Base-by-base conservation (phyloP, 2,797 vertebrate genomes). In the Acropternis orthonyx region DNA sequence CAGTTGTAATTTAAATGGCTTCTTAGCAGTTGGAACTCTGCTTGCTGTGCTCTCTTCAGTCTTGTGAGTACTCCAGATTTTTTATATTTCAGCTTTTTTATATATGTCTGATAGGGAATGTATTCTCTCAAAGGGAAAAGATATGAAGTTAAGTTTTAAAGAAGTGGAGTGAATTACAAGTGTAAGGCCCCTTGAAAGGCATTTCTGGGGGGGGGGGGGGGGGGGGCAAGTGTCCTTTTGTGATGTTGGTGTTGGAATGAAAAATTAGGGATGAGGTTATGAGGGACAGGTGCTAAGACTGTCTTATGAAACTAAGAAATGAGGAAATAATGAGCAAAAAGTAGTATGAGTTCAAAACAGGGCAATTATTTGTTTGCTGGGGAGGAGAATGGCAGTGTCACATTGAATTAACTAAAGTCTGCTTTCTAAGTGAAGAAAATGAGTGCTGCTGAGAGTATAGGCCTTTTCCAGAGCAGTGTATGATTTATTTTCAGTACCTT, bases 1-100 rank as follows among this genome's bases (percentile, higher is more conserved):
- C 4, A 73, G 1, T 9, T 34, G 27, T 4, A 37, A 0, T 4
- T 75, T 36, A 46, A 59, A 3, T 7, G 5, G 0, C 5, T 76
- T 10, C 6, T 83, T 13, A 43, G n/a, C 4, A 81, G 18, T 24
- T 48, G 6, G 4, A 30, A 3, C 34, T 4, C 3, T 63, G 9
- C 15, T 32, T 56, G 34, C 4, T 58, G 24, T 55, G 17, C 3
- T 92, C 23, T 37, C 41, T 51, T 88, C 11, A 4, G 3, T 67
- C 48, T 7, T 4, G 11, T 82, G 18, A 91, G 32, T 79, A 41
- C 34, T 74, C 27, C 3, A 24, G 1, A 0, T 6, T 44, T 83
- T 77, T 71, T 28, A 26, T 14, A 20, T 63, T 78, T 74, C 9
- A 36, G 6, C 5, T 20, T 59, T 44, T 89, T 44, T 55, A 85